Base-by-base conservation (phyloP, 2,113 vertebrate genomes). In the Melanostigma gelatinosum region DNA sequence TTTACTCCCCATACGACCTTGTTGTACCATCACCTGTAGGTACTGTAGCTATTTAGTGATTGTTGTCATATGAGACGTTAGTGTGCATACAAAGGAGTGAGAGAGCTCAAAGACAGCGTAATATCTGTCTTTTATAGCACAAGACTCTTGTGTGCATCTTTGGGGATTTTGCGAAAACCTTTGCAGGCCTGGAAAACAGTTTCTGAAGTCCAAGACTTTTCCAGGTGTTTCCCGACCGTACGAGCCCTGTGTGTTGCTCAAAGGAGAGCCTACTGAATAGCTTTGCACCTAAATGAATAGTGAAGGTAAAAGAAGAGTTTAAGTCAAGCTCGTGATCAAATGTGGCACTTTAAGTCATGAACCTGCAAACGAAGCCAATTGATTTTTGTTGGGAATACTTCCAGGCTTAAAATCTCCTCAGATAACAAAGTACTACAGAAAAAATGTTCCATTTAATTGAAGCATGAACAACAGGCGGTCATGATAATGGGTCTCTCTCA, bases 391-490 rank as follows among this genome's bases (percentile, higher is more conserved):
- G 5, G 34, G 61, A 63, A 63, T 12, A 38, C 27, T 60, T 60
- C 24, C 4, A 10, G 18, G 4, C 60, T 22, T 63, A 11, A 63
- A 63, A 38, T 36, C 8, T 63, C 20, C 22, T 10, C 42, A 1
- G 55, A 13, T 58, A 20, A 38, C 32, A 12, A 32, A 44, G 4
- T 48, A 24, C 18, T 44, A 32, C 29, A 72, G 13, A 24, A 15
- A 75, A 64, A 22, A n/a, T 16, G 32, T 52, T 57, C 24, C 5
- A 27, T 57, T 29, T 61, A 16, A 36, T 27, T 62, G 7, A 40
- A 63, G 18, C 42, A 69, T 36, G 52, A 72, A 65, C 54, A 61
- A 44, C 24, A 69, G 54, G 58, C 57, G 40, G 24, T n/a, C 57
- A 4, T 18, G 54, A 83, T 70, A 76, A 64, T 29, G 70, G 11